Percentiles rank a stretch among this genome's conserved stretches.
phyloP scores from a whole-genome alignment of 2,113 vertebrate genomes.

The Chaetops frenatus region DNA sequence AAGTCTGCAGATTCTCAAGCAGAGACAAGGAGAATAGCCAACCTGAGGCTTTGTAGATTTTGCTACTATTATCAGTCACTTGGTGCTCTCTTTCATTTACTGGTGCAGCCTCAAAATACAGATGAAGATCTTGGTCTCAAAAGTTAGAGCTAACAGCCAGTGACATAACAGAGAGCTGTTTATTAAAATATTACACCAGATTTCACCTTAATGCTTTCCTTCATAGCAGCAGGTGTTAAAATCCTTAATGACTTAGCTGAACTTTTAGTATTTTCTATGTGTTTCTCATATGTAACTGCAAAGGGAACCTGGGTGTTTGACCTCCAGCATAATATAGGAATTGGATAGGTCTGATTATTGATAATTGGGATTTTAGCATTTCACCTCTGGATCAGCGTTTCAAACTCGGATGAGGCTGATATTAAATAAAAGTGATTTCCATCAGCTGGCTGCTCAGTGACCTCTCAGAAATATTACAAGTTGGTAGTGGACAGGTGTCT shows the following conservation, averaged over 20 bases:
- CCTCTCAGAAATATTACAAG: constrained; percentile 11
- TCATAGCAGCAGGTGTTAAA: not conserved
- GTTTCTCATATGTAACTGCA: not conserved
- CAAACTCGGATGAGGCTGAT: not conserved
- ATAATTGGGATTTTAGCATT: not conserved
- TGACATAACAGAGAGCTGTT: not conserved
- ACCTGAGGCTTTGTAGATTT: not conserved
- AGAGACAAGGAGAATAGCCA: not conserved
- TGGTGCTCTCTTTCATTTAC: not conserved
- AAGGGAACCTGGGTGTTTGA: not conserved
- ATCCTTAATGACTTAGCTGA: not conserved
- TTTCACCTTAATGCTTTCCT: not conserved
- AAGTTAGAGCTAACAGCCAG: not conserved
- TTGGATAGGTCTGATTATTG: not conserved
- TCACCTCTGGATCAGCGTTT: not conserved
- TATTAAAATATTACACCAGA: not conserved
- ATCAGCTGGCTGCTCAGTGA: constrained; percentile 12
- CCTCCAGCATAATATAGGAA: not conserved
- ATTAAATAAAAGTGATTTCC: not conserved
- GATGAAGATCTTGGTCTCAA: not conserved
- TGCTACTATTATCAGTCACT: not conserved
- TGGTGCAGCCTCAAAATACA: not conserved
- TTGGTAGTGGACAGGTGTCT: constrained; percentile 46
- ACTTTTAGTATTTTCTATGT: not conserved
- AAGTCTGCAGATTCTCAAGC: not conserved